Evolutionary conservation across 2,888 invertebrate genomes (phyloP).

Genomic region (Aspidiotus destructor): DNA sequence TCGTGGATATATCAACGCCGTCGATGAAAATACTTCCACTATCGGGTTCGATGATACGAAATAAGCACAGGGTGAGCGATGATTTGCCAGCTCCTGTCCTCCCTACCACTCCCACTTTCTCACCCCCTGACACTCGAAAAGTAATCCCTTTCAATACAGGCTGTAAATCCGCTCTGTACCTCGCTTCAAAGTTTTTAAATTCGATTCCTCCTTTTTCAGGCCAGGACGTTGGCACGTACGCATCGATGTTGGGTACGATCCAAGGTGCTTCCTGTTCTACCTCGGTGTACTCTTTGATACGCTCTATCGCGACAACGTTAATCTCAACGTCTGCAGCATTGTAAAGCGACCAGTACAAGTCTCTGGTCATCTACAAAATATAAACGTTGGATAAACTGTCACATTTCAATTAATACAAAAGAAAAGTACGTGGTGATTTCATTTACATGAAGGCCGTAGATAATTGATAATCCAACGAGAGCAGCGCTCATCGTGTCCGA

Average conservation of each 20-base stretch:
- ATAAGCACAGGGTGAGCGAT: constrained; percentile 74
- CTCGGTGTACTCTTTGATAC: constrained; percentile 91
- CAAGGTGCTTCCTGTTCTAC: constrained; percentile 51
- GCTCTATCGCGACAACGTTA: constrained; percentile 92
- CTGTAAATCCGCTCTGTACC: constrained; percentile 78
- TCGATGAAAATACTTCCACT: constrained; percentile 74
- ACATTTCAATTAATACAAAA: no score
- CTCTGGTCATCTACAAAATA: constrained; percentile 69
- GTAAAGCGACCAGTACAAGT: constrained; percentile 89
- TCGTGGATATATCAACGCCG: constrained; percentile 64
- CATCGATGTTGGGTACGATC: constrained; percentile 39
- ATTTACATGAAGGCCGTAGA: constrained; percentile 69
- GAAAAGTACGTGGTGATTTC: no score
- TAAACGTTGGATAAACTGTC: background rate
- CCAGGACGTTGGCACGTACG: constrained; percentile 49
- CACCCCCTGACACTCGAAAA: constrained; percentile 67
- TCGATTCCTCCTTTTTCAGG: constrained; percentile 69
- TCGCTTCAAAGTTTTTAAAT: constrained; percentile 71
- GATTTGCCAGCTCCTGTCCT: constrained; percentile 88
- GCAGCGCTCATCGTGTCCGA: constrained; percentile 63
- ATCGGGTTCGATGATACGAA: constrained; percentile 80
- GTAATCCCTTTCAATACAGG: constrained; percentile 71
- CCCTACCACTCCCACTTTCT: constrained; percentile 62
- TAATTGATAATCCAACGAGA: constrained; percentile 77
- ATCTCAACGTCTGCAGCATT: constrained; percentile 96